Base-by-base conservation (phyloP, 2,888 invertebrate genomes). In the Coelogynopora nodosa region DNA sequence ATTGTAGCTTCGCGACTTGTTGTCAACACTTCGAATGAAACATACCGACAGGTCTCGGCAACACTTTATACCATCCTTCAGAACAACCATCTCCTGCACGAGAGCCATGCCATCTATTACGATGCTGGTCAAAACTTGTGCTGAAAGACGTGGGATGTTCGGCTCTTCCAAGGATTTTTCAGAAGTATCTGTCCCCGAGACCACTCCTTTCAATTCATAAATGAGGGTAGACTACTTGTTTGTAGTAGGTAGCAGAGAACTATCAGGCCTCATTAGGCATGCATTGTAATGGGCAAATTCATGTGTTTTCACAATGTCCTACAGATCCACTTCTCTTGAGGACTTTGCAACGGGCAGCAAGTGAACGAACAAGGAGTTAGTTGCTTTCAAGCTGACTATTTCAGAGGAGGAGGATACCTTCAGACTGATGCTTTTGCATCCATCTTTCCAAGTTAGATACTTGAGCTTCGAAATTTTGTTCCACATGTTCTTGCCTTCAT, bases 51-150 rank as follows among this genome's bases (percentile, higher is more conserved):
- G 74, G 49, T 84, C 27, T 49, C 49, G 30, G 84, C 28, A 84
- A 49, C 49, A 49, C 49, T 84, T 30, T 49, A 84, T 27, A 74
- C 74, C 74, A 74, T 74, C 74, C 74, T 26, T 74, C 23, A 74
- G 74, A 23, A 74, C 74, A 74, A 49, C 31, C 84, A 30, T 84
- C 49, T 84, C 49, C 84, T 27, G 84, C 84, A 49, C n/a, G 84
- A 49, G 18, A 74, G 74, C 74, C 74, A 23, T 74, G 74, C 23
- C 74, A 74, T 74, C 74, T 74, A 74, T 74, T 74, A 84, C n/a
- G 30, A 27, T 84, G 18, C 49, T 27, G 49, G 84, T 30, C 84
- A 31, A 10, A n/a, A 30, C 49, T 23, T 84, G 31, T 30, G 74
- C 74, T 74, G 74, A 74, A n/a, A n/a, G 74, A 74, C 23, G 74